A percentile compares a stretch with the other conserved stretches of the same genome.
Evolutionary conservation across 1,140 invertebrate genomes (phyloP).

Genomic region (Drosophila pseudoobscura): DNA sequence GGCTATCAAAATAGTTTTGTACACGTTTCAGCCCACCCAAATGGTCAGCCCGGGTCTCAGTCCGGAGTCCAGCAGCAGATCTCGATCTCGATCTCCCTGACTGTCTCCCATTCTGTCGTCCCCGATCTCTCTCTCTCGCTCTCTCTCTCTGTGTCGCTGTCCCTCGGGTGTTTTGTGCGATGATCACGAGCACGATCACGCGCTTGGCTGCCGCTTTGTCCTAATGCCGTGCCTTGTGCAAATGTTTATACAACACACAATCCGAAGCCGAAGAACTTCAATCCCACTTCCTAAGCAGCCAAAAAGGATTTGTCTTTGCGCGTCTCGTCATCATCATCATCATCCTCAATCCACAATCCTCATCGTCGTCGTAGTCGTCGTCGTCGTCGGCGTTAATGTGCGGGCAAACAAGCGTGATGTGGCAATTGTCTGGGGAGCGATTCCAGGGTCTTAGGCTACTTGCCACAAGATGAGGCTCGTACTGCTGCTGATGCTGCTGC

Average conservation of each 20-base stretch:
- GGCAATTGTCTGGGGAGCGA: constrained; percentile 74
- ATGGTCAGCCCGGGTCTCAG: constrained; percentile 44
- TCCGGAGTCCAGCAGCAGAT: constrained; percentile 4
- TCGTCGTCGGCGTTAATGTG: constrained; percentile 70
- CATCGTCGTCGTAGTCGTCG: constrained; percentile 14
- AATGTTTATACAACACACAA: constrained; percentile 66
- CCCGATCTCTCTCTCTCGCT: not conserved
- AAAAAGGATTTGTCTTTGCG: constrained; percentile 68
- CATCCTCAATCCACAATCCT: constrained; percentile 26
- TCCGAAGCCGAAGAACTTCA: constrained; percentile 21
- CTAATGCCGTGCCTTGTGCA: constrained; percentile 65
- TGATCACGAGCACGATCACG: constrained; percentile 79
- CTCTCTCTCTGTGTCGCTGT: not conserved
- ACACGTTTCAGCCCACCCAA: constrained; percentile 77
- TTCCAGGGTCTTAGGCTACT: constrained; percentile 13
- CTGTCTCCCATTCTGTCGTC: no score
- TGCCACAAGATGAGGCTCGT: no score
- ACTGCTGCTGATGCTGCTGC: constrained; percentile 13
- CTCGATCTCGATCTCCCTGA: constrained; percentile 21
- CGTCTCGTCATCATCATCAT: constrained; percentile 41
- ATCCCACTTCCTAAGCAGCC: constrained; percentile 59
- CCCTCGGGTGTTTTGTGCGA: constrained; percentile 45
- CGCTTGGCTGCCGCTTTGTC: constrained; percentile 56
- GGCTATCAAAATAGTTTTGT: constrained; percentile 75
- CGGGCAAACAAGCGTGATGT: constrained; percentile 77